Percentiles rank a stretch among this genome's conserved stretches.
Conservation (phyloP, 2,888 invertebrate genomes). For the Diplolepis rosae region DNA sequence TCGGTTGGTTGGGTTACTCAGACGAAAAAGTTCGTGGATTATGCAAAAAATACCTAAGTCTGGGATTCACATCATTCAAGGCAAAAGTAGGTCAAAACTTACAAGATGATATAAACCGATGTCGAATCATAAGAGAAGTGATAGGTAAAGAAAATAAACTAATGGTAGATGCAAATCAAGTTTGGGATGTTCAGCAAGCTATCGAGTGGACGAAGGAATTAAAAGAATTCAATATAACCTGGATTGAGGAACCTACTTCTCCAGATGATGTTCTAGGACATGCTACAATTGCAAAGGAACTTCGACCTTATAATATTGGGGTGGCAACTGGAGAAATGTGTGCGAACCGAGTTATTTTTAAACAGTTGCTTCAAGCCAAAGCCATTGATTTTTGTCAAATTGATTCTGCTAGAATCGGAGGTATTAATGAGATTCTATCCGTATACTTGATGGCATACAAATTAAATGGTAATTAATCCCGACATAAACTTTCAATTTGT, state of each 20-base stretch:
- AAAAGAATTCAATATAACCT: slow-evolving; percentile 83
- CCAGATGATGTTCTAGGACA: slow-evolving; percentile 95
- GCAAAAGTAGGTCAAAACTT: slow-evolving; percentile 91
- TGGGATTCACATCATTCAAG: slow-evolving; percentile 90
- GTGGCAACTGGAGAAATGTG: slow-evolving; percentile 96
- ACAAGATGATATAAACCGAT: slow-evolving; percentile 84
- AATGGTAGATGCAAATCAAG: slow-evolving; percentile 93
- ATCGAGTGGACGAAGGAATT: slow-evolving; percentile 90
- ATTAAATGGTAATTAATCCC: slow-evolving; percentile 78
- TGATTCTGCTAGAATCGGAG: slow-evolving; percentile 91
- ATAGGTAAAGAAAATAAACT: slow-evolving; percentile 86
- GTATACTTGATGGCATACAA: slow-evolving; percentile 94
- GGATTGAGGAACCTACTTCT: slow-evolving; percentile 96
- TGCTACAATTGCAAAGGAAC: slow-evolving; percentile 83
- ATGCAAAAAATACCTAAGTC: slow-evolving; percentile 82
- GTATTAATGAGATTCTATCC: slow-evolving; percentile 89
- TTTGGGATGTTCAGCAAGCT: slow-evolving; percentile 89
- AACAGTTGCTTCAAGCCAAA: slow-evolving; percentile 88
- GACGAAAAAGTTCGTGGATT: slow-evolving; percentile 83
- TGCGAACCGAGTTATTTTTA: slow-evolving; percentile 93
- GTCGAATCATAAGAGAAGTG: slow-evolving; percentile 81
- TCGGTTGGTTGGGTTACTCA: slow-evolving; percentile 91
- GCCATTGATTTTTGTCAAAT: slow-evolving; percentile 93
- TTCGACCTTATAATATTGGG: slow-evolving; percentile 84
- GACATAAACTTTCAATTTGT: not conserved